Evolutionary conservation across 2,888 invertebrate species (phyloP).

Genomic region (Dolomedes plantarius): DNA sequence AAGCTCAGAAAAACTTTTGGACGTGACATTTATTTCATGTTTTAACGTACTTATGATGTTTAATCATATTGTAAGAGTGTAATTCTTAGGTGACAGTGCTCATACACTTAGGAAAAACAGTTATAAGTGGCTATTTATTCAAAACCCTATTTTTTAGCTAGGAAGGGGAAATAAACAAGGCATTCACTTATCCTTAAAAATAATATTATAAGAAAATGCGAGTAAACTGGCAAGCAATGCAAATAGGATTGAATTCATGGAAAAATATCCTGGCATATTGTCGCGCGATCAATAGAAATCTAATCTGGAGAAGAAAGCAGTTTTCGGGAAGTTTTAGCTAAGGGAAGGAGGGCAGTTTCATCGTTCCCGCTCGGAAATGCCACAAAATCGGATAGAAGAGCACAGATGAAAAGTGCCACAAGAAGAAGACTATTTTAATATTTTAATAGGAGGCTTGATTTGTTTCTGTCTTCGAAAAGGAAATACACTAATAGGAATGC

Average conservation of each 20-base stretch:
- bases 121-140: no score
- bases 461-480: background rate
- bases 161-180: background rate
- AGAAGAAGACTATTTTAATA: background rate
- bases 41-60: no score
- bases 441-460: conserved; percentile 3
- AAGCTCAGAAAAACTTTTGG: no score
- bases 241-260: conserved; percentile 51
- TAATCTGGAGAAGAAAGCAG: conserved; percentile 56
- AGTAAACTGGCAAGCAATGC: conserved; percentile 9
- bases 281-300: conserved; percentile 67
- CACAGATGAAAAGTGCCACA: background rate
- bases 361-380: background rate
- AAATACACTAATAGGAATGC: background rate
- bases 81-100: no score
- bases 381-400: background rate
- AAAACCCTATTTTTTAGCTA: background rate
- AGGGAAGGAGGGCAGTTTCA: background rate
- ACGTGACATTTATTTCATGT: no score
- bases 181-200: background rate
- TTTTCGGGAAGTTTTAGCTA: conserved; percentile 25
- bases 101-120: no score
- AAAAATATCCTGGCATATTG: conserved; percentile 58
- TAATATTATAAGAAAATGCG: conserved; percentile 1
- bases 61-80: no score